phyloP scores from a whole-genome alignment of 2,113 vertebrate genomes.

The Bolborhynchus lineola region DNA sequence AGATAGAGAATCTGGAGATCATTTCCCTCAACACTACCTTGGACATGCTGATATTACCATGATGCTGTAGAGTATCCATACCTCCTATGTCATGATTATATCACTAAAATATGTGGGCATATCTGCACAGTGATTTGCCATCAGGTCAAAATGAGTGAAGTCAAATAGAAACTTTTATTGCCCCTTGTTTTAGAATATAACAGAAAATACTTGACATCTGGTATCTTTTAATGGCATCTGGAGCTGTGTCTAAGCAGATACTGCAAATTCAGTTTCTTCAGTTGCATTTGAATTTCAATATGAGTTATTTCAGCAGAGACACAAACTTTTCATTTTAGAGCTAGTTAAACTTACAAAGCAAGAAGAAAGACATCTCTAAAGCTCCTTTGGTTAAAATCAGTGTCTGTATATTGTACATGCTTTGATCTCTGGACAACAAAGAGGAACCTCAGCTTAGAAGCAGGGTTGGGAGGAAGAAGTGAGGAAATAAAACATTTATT shows the following conservation, averaged over 20 bases:
- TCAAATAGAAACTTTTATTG: conserved; percentile 61
- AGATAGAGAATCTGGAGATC: conserved; percentile 30
- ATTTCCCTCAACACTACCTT: conserved; percentile 11
- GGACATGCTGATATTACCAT: background rate
- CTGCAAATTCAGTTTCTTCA: conserved; percentile 24
- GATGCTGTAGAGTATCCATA: conserved; percentile 22
- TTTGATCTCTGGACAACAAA: conserved; percentile 6
- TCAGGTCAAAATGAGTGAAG: conserved; percentile 43
- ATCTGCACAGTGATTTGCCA: conserved; percentile 30
- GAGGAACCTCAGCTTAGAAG: background rate
- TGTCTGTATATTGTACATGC: background rate
- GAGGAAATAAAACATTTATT: background rate
- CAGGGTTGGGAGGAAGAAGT: background rate
- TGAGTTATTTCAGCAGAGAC: conserved; percentile 4
- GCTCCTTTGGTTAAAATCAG: background rate
- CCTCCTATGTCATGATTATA: conserved; percentile 25
- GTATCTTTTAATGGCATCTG: conserved; percentile 65
- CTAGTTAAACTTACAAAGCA: background rate
- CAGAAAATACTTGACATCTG: conserved; percentile 64
- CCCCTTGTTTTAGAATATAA: conserved; percentile 40
- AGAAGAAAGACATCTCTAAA: background rate
- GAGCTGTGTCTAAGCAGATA: conserved; percentile 56
- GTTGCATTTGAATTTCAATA: conserved; percentile 19
- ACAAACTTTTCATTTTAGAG: background rate
- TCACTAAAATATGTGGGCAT: conserved; percentile 37